Evolutionary conservation across 2,888 invertebrate species (phyloP).

Genomic region (Therioaphis trifolii): DNA sequence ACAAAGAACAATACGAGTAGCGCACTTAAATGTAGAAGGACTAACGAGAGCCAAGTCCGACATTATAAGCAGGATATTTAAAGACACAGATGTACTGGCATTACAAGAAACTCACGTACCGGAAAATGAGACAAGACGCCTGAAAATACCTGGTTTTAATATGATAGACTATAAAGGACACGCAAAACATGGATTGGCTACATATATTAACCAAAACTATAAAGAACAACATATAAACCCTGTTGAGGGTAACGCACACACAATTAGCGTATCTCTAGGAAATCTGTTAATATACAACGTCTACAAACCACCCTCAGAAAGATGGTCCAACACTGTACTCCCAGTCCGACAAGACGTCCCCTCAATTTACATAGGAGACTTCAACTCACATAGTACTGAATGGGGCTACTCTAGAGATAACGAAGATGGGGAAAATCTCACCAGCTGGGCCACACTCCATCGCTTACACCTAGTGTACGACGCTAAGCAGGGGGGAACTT

Average conservation of each 20-base stretch:
- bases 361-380: constrained; percentile 37
- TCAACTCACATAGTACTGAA: constrained; percentile 59
- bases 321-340: constrained; percentile 31
- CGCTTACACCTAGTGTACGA: constrained; percentile 4
- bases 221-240: constrained; percentile 20
- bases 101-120: constrained; percentile 10
- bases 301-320: constrained; percentile 44
- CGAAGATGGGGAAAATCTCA: constrained; percentile 34
- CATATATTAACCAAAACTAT: constrained; percentile 23
- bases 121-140: constrained; percentile 5
- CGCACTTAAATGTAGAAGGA: constrained; percentile 20
- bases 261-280: constrained; percentile 40
- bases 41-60: not conserved
- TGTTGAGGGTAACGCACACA: constrained; percentile 20
- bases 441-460: constrained; percentile 30
- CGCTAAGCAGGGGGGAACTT: constrained; percentile 35
- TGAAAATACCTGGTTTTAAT: constrained; percentile 37
- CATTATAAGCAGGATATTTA: too few species aligned
- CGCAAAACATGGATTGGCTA: constrained; percentile 34
- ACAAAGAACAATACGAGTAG: constrained; percentile 23
- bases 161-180: constrained; percentile 35
- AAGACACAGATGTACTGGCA: not conserved
- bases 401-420: constrained; percentile 58
- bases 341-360: constrained; percentile 24
- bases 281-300: constrained; percentile 28